A percentile compares a stretch with the other conserved stretches of the same genome.
phyloP scores from a whole-genome alignment of 2,888 invertebrate genomes.

The Criorhina ranunculi region DNA sequence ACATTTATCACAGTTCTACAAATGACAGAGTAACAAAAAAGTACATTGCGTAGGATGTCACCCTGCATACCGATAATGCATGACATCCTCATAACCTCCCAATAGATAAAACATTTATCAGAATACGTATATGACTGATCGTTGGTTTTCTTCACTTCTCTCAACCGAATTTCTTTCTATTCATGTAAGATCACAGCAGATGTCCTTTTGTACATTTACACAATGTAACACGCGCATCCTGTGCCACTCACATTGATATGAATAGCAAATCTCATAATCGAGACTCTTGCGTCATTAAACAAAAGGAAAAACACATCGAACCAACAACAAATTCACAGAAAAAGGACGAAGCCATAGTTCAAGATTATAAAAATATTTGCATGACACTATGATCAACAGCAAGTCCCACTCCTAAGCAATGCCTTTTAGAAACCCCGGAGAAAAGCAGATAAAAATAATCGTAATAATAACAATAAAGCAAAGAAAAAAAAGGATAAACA shows the following conservation, averaged over 20 bases:
- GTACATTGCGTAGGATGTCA: background rate
- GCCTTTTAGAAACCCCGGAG: conserved; percentile 14
- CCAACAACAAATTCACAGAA: conserved; percentile 27
- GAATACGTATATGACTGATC: background rate
- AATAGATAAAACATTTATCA: background rate
- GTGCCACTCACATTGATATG: conserved; percentile 42
- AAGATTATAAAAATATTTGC: conserved; percentile 75
- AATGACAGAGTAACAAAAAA: background rate
- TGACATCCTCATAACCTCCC: background rate
- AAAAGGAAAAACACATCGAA: conserved; percentile 1
- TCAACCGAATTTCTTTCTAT: conserved; percentile 20
- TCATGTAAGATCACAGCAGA: conserved; percentile 29
- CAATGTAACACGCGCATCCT: conserved; percentile 67
- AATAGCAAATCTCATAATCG: conserved; percentile 70
- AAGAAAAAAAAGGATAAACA: conserved; percentile 45
- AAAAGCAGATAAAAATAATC: conserved; percentile 67
- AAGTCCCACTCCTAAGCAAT: conserved; percentile 42
- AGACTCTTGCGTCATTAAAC: conserved; percentile 23
- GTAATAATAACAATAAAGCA: conserved; percentile 63
- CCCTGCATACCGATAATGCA: conserved; percentile 3
- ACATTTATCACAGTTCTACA: background rate
- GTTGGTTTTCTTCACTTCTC: conserved; percentile 14
- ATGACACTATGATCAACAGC: conserved; percentile 66
- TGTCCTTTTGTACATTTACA: conserved; percentile 33
- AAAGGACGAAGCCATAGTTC: conserved; percentile 65